A percentile compares a stretch with the other conserved stretches of the same genome.
These are phyloP conservation scores for Chlorocebus sabaeus DNA, from an alignment of 2,113 vertebrate species.

Conservation along the genomic window DNA sequence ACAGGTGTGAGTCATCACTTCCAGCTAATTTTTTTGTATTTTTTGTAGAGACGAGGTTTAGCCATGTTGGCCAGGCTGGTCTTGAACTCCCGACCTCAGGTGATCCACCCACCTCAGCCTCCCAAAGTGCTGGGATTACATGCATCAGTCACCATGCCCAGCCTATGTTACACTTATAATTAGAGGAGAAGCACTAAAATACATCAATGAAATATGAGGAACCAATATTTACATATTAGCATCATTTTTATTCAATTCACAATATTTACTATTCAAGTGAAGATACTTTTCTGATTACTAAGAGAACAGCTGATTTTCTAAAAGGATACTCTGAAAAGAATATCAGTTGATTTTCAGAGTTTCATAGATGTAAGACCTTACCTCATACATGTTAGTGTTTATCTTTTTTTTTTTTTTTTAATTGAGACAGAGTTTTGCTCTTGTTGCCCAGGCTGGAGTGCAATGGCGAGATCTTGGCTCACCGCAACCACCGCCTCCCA, in stretches of 20 bases:
- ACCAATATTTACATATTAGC: background rate
- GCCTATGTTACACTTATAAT: background rate
- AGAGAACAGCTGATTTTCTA: background rate
- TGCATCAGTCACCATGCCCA: too few species aligned
- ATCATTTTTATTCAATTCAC: background rate
- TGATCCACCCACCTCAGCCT: background rate
- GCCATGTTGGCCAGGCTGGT: background rate
- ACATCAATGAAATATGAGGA: background rate
- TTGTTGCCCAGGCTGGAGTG: too few species aligned
- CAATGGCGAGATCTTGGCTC: too few species aligned
- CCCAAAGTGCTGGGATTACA: background rate
- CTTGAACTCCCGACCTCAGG: background rate
- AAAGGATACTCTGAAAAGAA: background rate
- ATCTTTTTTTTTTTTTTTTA: background rate
- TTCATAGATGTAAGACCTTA: background rate
- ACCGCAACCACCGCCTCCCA: too few species aligned
- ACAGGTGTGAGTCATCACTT: background rate
- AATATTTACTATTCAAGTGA: background rate
- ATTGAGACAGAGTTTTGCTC: too few species aligned
- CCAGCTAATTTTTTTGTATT: background rate
- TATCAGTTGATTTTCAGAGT: background rate
- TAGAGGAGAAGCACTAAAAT: background rate
- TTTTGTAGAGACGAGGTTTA: background rate
- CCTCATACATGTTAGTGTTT: background rate
- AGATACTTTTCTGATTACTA: background rate